Conservation (phyloP, 2,888 invertebrate genomes). For the Tenthredo notha region DNA sequence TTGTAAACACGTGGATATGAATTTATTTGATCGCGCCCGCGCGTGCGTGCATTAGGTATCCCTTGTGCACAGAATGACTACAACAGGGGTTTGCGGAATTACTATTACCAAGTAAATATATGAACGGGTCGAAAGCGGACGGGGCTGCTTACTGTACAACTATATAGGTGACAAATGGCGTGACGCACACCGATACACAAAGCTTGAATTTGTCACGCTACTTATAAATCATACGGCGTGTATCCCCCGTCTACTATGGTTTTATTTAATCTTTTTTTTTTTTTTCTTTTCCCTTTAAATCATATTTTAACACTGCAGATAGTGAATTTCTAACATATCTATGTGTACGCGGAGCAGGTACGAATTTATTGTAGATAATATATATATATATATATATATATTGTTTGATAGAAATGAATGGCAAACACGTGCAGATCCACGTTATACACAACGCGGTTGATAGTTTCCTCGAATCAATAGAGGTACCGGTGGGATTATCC, state of each 20-base stretch:
- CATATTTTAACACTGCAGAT: neutral
- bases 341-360: too few species aligned
- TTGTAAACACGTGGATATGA: neutral
- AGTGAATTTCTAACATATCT: neutral
- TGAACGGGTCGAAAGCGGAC: neutral
- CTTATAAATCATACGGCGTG: neutral
- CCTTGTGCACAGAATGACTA: neutral
- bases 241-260: neutral
- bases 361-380: too few species aligned
- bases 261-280: neutral
- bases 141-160: neutral
- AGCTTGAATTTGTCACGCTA: constrained; percentile 14
- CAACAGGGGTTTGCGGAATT: neutral
- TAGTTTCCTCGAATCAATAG: constrained; percentile 12
- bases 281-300: neutral
- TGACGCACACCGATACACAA: neutral
- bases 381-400: too few species aligned
- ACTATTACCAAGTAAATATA: neutral
- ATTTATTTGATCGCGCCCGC: neutral
- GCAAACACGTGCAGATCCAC: neutral
- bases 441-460: constrained; percentile 8
- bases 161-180: neutral
- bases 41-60: neutral
- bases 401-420: neutral
- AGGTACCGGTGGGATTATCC: constrained; percentile 16